Base-by-base conservation (phyloP, 2,797 vertebrate species). In the Morelia viridis region DNA sequence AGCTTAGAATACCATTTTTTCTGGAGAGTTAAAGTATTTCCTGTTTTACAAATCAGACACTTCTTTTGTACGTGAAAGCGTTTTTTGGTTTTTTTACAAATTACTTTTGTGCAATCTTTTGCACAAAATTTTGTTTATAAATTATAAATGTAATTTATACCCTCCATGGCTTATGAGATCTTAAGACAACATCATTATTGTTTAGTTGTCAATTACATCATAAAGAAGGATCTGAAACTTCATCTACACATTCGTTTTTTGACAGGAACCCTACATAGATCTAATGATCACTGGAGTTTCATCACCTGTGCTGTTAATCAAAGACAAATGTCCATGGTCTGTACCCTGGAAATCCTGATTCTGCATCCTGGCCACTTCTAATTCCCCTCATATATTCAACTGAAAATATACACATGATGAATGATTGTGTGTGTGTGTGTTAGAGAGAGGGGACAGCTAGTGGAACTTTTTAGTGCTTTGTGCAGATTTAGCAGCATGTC, bases 151-250 rank as follows among this genome's bases (percentile, higher is more conserved):
- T 65, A 57, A 65, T 91, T 68, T 57, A 85, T 61, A 57, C 5
- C 56, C 50, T 68, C 56, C 41, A 3, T 80, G 12, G 0, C 1
- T 86, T 90, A 88, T 24, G 85, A 76, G n/a, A 93, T 5, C 57
- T 86, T 94, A 62, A 53, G 0, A 0, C 11, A 60, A 57, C 11
- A 64, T 7, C 0, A 0, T 60, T 68, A 58, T 89, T 94, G 53
- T 94, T 90, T 22, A 87, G 64, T 53, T 41, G 0, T 90, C 87
- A 85, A 64, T 80, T 85, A 11, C 5, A 1, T 88, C 87, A 89
- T 65, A 89, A 89, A 91, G 35, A 86, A 87, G 26, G 5, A 56
- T 60, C 53, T 87, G 64, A 87, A 91, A 87, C 15, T 76, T 87
- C 85, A 71, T 91, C 86, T 71, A 10, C 31, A 58, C 53, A 91